Conservation (phyloP, 2,797 vertebrate genomes). For the Ctenopoma multispine region DNA sequence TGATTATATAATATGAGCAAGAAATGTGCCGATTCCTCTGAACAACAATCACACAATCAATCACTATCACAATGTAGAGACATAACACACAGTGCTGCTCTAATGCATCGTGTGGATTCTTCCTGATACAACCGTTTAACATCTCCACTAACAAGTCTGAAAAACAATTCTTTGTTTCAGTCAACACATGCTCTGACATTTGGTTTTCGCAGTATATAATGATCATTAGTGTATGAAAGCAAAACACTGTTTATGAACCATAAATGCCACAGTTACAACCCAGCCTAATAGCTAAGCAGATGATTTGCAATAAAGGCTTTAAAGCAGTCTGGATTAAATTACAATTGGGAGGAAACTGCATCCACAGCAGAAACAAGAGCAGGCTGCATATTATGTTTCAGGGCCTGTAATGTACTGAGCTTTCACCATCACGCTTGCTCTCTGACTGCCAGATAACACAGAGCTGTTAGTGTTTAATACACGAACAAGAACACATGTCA, state of each 20-base stretch:
- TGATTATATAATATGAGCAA: not conserved
- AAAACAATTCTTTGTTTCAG: conserved; percentile 21
- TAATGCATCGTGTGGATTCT: conserved; percentile 2
- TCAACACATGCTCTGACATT: conserved; percentile 41
- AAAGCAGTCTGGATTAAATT: conserved; percentile 69
- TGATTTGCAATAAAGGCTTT: conserved; percentile 71
- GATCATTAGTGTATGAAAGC: conserved; percentile 71
- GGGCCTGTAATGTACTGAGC: conserved; percentile 47
- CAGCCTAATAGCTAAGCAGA: conserved; percentile 59
- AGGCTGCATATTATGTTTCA: conserved; percentile 50
- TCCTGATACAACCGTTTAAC: conserved; percentile 6
- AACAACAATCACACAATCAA: conserved; percentile 1
- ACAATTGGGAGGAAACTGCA: conserved; percentile 53
- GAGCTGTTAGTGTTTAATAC: conserved; percentile 57
- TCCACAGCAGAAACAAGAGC: conserved; percentile 60
- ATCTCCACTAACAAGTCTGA: conserved; percentile 1
- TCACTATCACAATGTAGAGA: not conserved
- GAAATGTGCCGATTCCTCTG: not conserved
- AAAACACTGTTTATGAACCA: conserved; percentile 71
- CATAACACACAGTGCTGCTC: not conserved
- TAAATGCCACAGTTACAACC: conserved; percentile 67
- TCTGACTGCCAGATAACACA: conserved; percentile 44
- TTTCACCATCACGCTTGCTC: conserved; percentile 24
- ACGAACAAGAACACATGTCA: conserved; percentile 64
- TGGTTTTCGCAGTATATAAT: conserved; percentile 58